A percentile compares a stretch with the other conserved stretches of the same genome.
phyloP scores from a whole-genome alignment of 1,140 invertebrate genomes.

The Drosophila lacertosa region DNA sequence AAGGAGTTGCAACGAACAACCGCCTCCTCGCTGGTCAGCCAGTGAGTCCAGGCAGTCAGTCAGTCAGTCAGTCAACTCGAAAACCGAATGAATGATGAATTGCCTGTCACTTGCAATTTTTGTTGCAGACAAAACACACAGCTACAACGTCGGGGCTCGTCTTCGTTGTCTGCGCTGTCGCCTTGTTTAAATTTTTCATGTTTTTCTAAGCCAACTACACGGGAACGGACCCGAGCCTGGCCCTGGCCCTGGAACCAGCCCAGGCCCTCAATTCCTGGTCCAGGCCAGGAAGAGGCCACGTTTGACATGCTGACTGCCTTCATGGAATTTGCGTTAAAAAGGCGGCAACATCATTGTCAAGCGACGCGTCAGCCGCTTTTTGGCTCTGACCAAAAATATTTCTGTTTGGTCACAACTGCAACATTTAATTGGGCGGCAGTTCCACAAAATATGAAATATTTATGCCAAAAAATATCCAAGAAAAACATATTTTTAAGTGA shows the following conservation, averaged over 20 bases:
- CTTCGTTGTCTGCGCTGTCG: slow-evolving; percentile 41
- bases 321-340: slow-evolving; percentile 77
- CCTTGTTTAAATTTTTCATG: slow-evolving; percentile 70
- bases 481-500: slow-evolving; percentile 26
- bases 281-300: slow-evolving; percentile 25
- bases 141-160: slow-evolving; percentile 47
- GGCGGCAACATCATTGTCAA: slow-evolving; percentile 72
- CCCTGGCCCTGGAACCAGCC: too few relatives aligned
- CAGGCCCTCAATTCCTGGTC: too few relatives aligned
- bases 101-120: slow-evolving; percentile 82
- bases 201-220: slow-evolving; percentile 63
- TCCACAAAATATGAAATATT: slow-evolving; percentile 72
- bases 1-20: slow-evolving; percentile 54
- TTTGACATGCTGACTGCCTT: slow-evolving; percentile 72
- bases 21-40: slow-evolving; percentile 52
- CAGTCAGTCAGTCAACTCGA: slow-evolving; percentile 46
- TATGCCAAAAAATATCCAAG: slow-evolving; percentile 21
- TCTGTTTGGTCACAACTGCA: slow-evolving; percentile 51
- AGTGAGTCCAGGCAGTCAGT: slow-evolving; percentile 16
- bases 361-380: slow-evolving; percentile 52
- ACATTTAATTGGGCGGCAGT: slow-evolving; percentile 68
- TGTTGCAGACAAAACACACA: slow-evolving; percentile 75
- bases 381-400: slow-evolving; percentile 33
- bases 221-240: background rate
- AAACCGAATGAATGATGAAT: slow-evolving; percentile 81